These are phyloP conservation scores for Phoenoteleia sp. DNA, from an alignment of 2,888 invertebrate species.

Conservation along the genomic window DNA sequence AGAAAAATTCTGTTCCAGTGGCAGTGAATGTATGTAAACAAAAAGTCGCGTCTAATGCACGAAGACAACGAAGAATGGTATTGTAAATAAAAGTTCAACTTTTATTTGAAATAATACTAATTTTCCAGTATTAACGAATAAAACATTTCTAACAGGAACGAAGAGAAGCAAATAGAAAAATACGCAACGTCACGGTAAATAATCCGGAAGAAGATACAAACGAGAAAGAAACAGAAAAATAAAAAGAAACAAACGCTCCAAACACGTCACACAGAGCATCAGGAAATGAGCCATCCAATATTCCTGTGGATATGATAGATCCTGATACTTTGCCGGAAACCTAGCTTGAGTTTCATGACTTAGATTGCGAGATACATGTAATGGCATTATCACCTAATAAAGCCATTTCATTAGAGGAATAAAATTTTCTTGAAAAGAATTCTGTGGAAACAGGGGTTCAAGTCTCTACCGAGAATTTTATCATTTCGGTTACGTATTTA, in stretches of 20 bases:
- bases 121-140: too few species aligned
- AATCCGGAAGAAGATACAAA: not conserved
- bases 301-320: not conserved
- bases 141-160: slow-evolving; percentile 7
- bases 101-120: not conserved
- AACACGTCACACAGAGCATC: not conserved
- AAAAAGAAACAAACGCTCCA: not conserved
- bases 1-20: slow-evolving; percentile 12
- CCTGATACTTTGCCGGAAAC: slow-evolving; percentile 2
- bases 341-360: slow-evolving; percentile 27
- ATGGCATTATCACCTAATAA: not conserved
- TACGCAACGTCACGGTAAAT: not conserved
- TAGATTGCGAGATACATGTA: slow-evolving; percentile 17
- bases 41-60: slow-evolving; percentile 1
- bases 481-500: slow-evolving; percentile 4
- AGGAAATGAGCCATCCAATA: slow-evolving; percentile 10
- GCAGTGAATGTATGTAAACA: not conserved
- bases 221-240: not conserved
- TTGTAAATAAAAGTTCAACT: slow-evolving; percentile 1
- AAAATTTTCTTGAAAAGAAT: not conserved
- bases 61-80: slow-evolving; percentile 25
- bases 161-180: not conserved
- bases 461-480: slow-evolving; percentile 15
- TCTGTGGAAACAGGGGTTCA: slow-evolving; percentile 9
- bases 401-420: not conserved